Conservation (phyloP, 2,888 invertebrate genomes). For the Stenolophus ochropezus region DNA sequence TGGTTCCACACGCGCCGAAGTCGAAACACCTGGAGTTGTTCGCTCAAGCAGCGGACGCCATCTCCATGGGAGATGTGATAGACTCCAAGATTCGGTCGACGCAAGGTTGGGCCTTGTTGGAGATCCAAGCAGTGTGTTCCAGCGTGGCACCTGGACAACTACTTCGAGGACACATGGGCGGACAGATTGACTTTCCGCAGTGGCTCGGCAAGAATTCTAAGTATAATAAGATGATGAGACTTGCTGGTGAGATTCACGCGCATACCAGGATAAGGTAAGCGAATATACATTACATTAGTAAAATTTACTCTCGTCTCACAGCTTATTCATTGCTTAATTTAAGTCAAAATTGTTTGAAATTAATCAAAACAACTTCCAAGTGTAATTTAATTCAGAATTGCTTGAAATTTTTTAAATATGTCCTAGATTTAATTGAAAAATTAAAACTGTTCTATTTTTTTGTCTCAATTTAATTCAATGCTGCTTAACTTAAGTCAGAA, state of each 20-base stretch:
- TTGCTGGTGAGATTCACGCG: constrained; percentile 89
- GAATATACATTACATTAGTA: neutral
- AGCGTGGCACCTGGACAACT: constrained; percentile 92
- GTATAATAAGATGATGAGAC: constrained; percentile 85
- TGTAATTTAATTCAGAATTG: too few species aligned
- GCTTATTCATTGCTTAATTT: too few species aligned
- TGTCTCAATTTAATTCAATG: too few species aligned
- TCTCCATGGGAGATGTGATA: constrained; percentile 90
- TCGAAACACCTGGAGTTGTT: constrained; percentile 77
- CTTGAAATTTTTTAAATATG: too few species aligned
- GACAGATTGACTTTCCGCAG: constrained; percentile 91
- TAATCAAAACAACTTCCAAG: too few species aligned
- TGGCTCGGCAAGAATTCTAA: constrained; percentile 98
- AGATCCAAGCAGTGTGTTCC: constrained; percentile 89
- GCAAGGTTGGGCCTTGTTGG: constrained; percentile 91
- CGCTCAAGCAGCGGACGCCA: constrained; percentile 88
- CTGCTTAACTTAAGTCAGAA: too few species aligned
- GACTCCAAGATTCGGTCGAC: constrained; percentile 87
- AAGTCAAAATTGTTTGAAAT: too few species aligned
- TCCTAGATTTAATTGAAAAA: too few species aligned
- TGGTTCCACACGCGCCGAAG: constrained; percentile 85
- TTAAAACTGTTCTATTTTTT: too few species aligned
- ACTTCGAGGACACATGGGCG: constrained; percentile 86
- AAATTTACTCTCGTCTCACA: neutral
- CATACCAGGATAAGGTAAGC: constrained; percentile 87